phyloP scores from a whole-genome alignment of 2,888 invertebrate genomes.

The Aphodius granarius region DNA sequence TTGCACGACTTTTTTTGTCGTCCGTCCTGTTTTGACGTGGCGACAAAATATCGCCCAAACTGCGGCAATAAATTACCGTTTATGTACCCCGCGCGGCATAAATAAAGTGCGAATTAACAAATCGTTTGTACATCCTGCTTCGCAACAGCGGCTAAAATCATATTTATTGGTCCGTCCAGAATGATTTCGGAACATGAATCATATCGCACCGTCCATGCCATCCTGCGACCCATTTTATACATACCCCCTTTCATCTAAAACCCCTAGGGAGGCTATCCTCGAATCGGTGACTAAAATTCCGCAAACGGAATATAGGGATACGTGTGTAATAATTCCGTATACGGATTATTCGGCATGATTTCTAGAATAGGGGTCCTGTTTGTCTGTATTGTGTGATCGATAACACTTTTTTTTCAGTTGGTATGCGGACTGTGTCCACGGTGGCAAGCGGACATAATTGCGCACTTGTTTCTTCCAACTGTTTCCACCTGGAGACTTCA shows the following conservation, averaged over 20 bases:
- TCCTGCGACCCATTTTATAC: background rate
- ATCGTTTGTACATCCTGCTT: constrained; percentile 10
- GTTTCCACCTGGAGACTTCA: background rate
- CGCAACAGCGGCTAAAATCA: constrained; percentile 5
- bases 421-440: background rate
- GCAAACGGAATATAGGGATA: too few species aligned
- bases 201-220: background rate
- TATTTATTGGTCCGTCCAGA: constrained; percentile 4
- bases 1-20: background rate
- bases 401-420: background rate
- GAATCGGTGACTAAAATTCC: too few species aligned
- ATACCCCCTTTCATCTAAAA: too few species aligned
- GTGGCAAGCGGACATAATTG: background rate
- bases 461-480: background rate
- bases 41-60: background rate
- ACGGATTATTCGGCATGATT: too few species aligned
- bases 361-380: too few species aligned
- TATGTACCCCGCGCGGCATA: background rate
- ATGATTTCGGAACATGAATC: constrained; percentile 2
- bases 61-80: background rate
- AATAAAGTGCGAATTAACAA: constrained; percentile 12
- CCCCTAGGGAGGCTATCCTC: too few species aligned
- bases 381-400: background rate
- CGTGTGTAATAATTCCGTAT: too few species aligned
- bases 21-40: background rate